Conservation (phyloP, 2,113 vertebrate species). For the Propithecus coquereli region DNA sequence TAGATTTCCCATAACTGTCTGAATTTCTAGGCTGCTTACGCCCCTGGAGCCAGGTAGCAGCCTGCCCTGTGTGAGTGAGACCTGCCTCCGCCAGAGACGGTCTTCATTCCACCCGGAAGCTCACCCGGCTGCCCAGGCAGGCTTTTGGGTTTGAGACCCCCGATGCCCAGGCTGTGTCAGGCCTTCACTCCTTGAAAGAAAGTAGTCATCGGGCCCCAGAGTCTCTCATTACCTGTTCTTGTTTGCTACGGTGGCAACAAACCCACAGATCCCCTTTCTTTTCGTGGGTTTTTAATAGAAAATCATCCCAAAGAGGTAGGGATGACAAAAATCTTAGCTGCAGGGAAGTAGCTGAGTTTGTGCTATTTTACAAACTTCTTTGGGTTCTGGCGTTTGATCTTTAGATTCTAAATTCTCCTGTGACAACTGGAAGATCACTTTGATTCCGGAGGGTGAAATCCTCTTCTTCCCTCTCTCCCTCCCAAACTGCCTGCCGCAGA, state of each 20-base stretch:
- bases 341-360: background rate
- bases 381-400: background rate
- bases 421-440: background rate
- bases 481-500: background rate
- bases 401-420: background rate
- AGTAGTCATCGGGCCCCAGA: fast-evolving
- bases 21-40: background rate
- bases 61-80: background rate
- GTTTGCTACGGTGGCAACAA: background rate
- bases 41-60: fast-evolving
- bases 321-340: background rate
- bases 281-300: background rate
- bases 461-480: no score
- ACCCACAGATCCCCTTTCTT: background rate
- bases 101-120: fast-evolving
- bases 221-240: background rate
- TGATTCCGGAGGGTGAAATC: background rate
- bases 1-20: background rate
- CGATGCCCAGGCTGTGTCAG: fast-evolving
- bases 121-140: background rate
- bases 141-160: background rate
- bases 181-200: background rate
- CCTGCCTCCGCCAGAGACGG: fast-evolving
- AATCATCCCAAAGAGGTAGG: background rate
- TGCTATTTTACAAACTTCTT: background rate